Evolutionary conservation across 2,797 vertebrate species (phyloP), one percentile per base, ranked within the genome.

Genomic region (Aphelocoma californica): DNA sequence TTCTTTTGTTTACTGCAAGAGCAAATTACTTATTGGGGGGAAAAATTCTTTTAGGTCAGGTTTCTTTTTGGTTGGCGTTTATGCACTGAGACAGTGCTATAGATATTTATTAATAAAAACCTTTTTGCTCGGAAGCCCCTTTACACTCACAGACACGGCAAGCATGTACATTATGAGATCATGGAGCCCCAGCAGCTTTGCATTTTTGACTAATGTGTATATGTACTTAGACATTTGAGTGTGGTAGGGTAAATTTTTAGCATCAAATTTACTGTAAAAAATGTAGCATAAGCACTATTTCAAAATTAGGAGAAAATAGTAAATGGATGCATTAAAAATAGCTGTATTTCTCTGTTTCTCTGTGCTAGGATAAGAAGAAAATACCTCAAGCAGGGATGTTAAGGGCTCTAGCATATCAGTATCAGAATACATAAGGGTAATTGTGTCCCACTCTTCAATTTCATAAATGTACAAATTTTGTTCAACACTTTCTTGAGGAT

Each of bases 1-100:
- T 64, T 44, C 6, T 32, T 38, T n/a, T 64, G 3, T 57, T 89
- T 73, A 53, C 25, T n/a, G 13, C 6, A 62, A 10, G 36, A 42
- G 7, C 4, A 21, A 16, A 32, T 48, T 53, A 36, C 3, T 42
- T 66, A 10, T 3, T 42, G 12, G 14, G 2, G 2, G 2, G 4
- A 11, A 11, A 14, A 26, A 2, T 4, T 4, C 3, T n/a, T 19
- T 64, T 69, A 28, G 6, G 28, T 87, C 28, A 24, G 5, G 8
- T 69, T 84, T 88, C 12, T 77, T 75, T 79, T 78, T 57, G 9
- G 3, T 42, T 73, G 13, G 2, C 73, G 14, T 54, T 73, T 57
- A 31, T 57, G 61, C 42, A 29, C 42, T 28, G 34, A 57, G 20
- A 51, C 20, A 42, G 9, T 24, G 8, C 38, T 72, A 42, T 26